phyloP scores from a whole-genome alignment of 2,888 invertebrate genomes.

The Tuta absoluta region DNA sequence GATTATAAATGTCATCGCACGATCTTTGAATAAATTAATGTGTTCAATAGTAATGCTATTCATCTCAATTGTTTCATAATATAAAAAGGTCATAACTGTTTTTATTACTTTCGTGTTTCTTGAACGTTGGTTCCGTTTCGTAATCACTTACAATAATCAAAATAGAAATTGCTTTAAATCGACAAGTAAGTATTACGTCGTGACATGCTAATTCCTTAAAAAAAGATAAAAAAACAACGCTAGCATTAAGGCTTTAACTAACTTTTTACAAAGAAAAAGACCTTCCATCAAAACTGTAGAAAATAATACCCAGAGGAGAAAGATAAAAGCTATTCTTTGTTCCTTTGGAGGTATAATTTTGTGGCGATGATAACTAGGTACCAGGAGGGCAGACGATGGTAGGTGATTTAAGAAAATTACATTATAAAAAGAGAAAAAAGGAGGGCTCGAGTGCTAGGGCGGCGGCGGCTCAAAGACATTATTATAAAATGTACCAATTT shows the following conservation, averaged over 20 bases:
- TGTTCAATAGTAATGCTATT: conserved; percentile 13
- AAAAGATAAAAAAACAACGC: background rate
- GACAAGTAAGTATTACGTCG: no score
- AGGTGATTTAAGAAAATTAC: conserved; percentile 78
- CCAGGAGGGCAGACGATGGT: conserved; percentile 55
- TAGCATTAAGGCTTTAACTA: background rate
- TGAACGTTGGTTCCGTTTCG: background rate
- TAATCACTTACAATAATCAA: background rate
- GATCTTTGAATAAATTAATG: background rate
- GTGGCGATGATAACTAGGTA: conserved; percentile 52
- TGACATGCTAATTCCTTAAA: no score
- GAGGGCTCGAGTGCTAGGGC: conserved; percentile 56
- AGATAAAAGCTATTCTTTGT: conserved; percentile 38
- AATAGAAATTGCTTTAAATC: no score
- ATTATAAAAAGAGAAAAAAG: conserved; percentile 70
- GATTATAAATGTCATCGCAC: background rate
- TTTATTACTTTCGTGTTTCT: background rate
- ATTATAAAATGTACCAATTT: conserved; percentile 75
- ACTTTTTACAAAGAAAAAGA: background rate
- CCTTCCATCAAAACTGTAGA: background rate
- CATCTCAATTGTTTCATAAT: conserved; percentile 16
- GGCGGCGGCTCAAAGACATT: conserved; percentile 64
- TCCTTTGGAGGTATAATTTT: conserved; percentile 44
- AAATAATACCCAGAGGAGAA: conserved; percentile 24
- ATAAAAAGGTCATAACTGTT: conserved; percentile 10